Conservation (phyloP, 2,888 invertebrate genomes). For the Aphodius granarius region DNA sequence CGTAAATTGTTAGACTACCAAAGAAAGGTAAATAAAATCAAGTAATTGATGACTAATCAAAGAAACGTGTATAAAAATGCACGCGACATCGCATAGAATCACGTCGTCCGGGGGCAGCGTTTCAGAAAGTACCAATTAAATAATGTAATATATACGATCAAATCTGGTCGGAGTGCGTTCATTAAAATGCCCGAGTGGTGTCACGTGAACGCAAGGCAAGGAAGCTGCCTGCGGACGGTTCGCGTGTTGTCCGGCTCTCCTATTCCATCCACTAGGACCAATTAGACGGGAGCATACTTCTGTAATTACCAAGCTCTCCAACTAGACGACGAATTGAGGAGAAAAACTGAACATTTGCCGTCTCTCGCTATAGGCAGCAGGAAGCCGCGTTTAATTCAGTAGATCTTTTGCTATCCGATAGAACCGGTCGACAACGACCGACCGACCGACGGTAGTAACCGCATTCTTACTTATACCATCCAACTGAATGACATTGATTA, state of each 20-base stretch:
- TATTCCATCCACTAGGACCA: neutral
- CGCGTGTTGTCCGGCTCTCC: neutral
- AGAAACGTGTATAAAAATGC: neutral
- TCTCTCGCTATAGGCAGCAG: neutral
- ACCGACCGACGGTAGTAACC: neutral
- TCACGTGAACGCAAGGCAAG: neutral
- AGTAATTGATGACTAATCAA: neutral
- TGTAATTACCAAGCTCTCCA: slow-evolving; percentile 6
- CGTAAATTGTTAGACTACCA: too few species aligned
- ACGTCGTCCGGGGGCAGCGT: neutral
- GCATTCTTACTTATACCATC: neutral
- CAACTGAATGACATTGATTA: slow-evolving; percentile 11
- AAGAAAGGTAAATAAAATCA: neutral
- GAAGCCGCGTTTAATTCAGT: neutral
- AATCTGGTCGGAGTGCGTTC: neutral
- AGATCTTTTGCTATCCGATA: neutral
- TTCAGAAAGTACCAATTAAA: neutral
- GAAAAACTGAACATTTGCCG: neutral
- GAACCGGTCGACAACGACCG: neutral
- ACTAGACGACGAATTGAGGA: neutral
- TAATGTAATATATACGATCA: neutral
- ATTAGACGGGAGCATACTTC: slow-evolving; percentile 13
- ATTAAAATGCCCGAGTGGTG: neutral
- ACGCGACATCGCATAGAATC: neutral
- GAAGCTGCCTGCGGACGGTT: neutral